phyloP scores from a whole-genome alignment of 1,140 invertebrate species.

The Trypoxylus dichotomus region DNA sequence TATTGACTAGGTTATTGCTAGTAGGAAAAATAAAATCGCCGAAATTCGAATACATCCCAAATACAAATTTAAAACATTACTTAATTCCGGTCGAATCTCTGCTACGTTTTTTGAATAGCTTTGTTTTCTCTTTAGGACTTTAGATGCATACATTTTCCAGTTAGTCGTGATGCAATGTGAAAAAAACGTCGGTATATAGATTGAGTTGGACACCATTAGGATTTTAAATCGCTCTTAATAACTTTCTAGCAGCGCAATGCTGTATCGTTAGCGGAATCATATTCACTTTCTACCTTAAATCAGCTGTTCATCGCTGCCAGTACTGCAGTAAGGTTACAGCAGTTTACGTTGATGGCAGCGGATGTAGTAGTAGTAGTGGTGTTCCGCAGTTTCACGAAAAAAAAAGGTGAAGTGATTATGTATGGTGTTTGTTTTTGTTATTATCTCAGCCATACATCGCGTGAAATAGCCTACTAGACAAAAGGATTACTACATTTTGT shows the following conservation, averaged over 20 bases:
- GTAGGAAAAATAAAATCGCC: no score
- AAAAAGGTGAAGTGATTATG: slow-evolving; percentile 10
- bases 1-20: no score
- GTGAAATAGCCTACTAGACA: background rate
- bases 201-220: background rate
- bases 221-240: slow-evolving; percentile 9
- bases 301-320: background rate
- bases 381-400: slow-evolving; percentile 11
- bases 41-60: no score
- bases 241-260: background rate
- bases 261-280: background rate
- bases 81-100: no score
- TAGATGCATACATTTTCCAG: background rate
- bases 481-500: background rate
- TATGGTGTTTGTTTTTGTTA: background rate
- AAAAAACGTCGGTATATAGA: background rate
- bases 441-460: background rate
- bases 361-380: background rate
- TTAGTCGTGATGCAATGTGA: background rate
- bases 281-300: slow-evolving; percentile 22
- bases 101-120: no score
- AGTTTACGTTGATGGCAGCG: background rate
- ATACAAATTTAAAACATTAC: no score
- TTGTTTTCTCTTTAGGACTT: no score
- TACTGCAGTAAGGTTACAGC: background rate